phyloP scores from a whole-genome alignment of 2,113 vertebrate species.

The Sinocyclocheilus anophthalmus region DNA sequence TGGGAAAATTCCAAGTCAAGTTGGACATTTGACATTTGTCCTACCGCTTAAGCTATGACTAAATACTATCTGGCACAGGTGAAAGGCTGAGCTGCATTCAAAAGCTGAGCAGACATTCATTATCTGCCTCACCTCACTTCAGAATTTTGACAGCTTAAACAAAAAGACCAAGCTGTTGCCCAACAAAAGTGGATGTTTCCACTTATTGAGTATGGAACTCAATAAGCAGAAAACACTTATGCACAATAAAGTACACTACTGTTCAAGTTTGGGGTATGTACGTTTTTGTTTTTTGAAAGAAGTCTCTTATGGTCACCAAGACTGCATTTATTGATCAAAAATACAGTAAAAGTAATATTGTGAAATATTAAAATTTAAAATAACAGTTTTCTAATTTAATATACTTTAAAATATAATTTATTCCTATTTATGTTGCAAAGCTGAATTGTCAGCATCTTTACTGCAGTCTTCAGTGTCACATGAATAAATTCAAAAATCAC shows the following conservation, averaged over 20 bases:
- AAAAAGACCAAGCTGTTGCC: not conserved
- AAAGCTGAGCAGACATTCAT: not conserved
- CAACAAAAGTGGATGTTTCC: not conserved
- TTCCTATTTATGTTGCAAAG: no score
- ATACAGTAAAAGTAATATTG: not conserved
- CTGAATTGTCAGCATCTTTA: not conserved
- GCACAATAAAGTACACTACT: not conserved
- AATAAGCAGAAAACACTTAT: not conserved
- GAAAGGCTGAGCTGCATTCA: conserved; percentile 14
- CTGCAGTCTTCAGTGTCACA: not conserved
- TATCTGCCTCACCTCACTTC: conserved; percentile 32
- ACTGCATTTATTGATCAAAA: not conserved
- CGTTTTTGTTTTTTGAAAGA: not conserved
- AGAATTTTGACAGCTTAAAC: conserved; percentile 29
- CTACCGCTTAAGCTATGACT: not conserved
- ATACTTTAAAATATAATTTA: not conserved
- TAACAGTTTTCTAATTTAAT: no score
- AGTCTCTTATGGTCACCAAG: not conserved
- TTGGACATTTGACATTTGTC: not conserved
- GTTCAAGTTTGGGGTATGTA: not conserved
- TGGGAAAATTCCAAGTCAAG: not conserved
- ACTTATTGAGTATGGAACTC: not conserved
- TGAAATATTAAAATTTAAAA: no score
- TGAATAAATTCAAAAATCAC: not conserved
- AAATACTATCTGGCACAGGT: not conserved